Evolutionary conservation across 1,140 invertebrate species (phyloP).

Genomic region (Euura lappo): DNA sequence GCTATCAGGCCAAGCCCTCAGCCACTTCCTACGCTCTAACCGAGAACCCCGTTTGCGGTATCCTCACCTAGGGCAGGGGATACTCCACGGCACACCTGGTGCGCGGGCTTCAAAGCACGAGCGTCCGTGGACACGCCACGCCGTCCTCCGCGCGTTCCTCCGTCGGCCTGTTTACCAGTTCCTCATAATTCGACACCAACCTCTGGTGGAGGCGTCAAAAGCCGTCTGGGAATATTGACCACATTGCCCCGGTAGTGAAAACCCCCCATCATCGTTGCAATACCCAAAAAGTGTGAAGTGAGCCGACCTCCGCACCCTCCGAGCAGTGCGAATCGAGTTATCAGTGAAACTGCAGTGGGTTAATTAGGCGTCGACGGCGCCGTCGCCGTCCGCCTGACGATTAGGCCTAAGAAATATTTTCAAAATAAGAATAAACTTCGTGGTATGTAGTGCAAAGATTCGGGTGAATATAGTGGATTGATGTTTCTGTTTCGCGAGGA

Average conservation of each 20-base stretch:
- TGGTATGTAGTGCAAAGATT: background rate
- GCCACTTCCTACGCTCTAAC: background rate
- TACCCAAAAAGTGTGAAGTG: too few species aligned
- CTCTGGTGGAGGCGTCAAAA: too few species aligned
- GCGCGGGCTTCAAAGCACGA: conserved; percentile 1
- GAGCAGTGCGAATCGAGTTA: too few species aligned
- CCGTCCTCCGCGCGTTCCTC: conserved; percentile 33
- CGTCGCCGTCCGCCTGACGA: background rate
- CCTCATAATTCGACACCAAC: too few species aligned
- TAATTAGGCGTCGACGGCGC: background rate
- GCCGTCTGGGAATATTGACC: too few species aligned
- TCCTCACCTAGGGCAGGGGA: conserved; percentile 4
- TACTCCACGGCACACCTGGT: conserved; percentile 4
- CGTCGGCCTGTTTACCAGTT: background rate
- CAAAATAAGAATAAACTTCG: too few species aligned
- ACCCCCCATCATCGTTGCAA: too few species aligned
- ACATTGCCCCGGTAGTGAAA: too few species aligned
- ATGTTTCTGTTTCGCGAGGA: conserved; percentile 52
- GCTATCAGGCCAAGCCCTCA: conserved; percentile 13
- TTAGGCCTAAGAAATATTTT: background rate
- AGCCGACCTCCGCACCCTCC: too few species aligned
- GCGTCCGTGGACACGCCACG: conserved; percentile 25
- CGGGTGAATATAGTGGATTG: background rate
- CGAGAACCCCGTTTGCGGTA: background rate
- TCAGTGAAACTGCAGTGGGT: background rate